A percentile compares a stretch with the other conserved stretches of the same genome.
phyloP scores from a whole-genome alignment of 1,140 invertebrate species.

The Teleogryllus occipitalis region DNA sequence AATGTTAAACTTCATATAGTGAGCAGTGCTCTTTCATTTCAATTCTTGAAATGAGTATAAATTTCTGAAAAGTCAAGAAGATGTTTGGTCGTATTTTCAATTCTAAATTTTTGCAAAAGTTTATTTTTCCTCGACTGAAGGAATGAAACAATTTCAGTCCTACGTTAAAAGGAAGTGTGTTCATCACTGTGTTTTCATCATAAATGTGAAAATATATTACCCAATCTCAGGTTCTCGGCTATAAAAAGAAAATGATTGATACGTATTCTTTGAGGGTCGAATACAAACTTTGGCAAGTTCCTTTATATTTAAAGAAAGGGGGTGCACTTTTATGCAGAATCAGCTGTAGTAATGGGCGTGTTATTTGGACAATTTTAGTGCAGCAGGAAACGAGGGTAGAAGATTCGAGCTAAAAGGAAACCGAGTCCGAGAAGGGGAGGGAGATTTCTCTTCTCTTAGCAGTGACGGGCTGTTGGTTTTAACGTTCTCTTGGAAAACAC shows the following conservation, averaged over 20 bases:
- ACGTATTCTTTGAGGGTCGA: not conserved
- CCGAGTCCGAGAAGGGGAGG: not conserved
- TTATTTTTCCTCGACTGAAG: too few species aligned
- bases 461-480: not conserved
- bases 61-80: too few species aligned
- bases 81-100: too few species aligned
- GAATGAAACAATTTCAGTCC: too few species aligned
- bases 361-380: not conserved
- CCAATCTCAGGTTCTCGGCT: too few species aligned
- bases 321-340: not conserved
- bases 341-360: not conserved
- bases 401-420: not conserved
- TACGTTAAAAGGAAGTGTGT: too few species aligned
- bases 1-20: too few species aligned
- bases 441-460: conserved; percentile 4
- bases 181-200: too few species aligned
- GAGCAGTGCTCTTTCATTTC: too few species aligned
- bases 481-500: conserved; percentile 1
- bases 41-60: too few species aligned
- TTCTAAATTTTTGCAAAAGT: too few species aligned
- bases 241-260: not conserved
- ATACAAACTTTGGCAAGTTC: not conserved
- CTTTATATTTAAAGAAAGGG: not conserved
- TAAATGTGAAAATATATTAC: too few species aligned
- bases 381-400: not conserved